Evolutionary conservation across 2,888 invertebrate genomes (phyloP), one percentile per base, ranked within the genome.

Genomic region (Zygaena filipendulae): DNA sequence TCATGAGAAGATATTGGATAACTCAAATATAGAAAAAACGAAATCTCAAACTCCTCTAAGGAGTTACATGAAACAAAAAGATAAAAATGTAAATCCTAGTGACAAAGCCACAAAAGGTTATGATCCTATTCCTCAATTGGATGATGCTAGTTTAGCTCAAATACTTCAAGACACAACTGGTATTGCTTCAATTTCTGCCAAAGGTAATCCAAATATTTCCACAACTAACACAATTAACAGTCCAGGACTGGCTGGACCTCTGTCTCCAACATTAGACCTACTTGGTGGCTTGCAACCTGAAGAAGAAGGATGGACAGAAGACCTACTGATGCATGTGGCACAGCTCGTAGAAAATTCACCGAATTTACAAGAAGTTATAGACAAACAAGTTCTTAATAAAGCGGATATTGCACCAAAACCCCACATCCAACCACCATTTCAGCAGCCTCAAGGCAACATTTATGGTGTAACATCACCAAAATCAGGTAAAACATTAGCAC

Each of bases 311-410:
- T 77, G 88, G 27, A 84, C 87, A 1, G 88, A 87, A 41, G 88
- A 88, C 59, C 80, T 88, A 39, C 57, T 88, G 20, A 85, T 87
- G 70, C 87, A 88, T 61, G 88, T 88, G n/a, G 88, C 88, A 2
- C 85, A 87, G 29, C 66, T 88, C 12, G 88, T 87, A 6, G 87
- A 87, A 32, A 87, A 87, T 37, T 79, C 80, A 25, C 84, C 84
- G 49, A 87, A 87, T 44, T 63, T 88, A 33, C 87, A 88, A 49
- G 88, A 87, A 55, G 87, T 87, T 11, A 87, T 88, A 31, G 88
- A 88, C 48, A 87, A 87, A 36, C 85, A 84, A 50, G 84, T 84
- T 2, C 50, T 84, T 19, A 82, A 79, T 7, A 79, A 79, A 52
- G 79, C 72, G 14, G 77, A 75, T 34, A 43, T 49, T 11, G 40